Evolutionary conservation across 2,113 vertebrate genomes (phyloP).

Genomic region (Stegostoma tigrinum): DNA sequence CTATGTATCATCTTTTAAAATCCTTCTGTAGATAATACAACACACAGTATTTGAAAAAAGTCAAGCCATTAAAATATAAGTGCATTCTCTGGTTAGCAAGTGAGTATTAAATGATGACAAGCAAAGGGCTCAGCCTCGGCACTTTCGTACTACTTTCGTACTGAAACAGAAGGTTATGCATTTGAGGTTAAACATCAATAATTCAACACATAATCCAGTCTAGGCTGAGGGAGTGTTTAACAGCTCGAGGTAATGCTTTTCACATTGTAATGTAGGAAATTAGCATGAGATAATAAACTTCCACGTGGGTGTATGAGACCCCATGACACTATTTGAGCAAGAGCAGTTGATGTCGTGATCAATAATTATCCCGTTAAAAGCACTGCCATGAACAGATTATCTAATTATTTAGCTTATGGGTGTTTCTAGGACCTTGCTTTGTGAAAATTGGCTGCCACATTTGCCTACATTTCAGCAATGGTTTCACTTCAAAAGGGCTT

Average conservation of each 20-base stretch:
- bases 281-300: not conserved
- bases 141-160: not conserved
- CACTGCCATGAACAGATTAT: not conserved
- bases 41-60: not conserved
- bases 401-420: not conserved
- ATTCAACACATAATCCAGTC: not conserved
- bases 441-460: not conserved
- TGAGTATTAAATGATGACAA: not conserved
- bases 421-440: not conserved
- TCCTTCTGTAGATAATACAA: not conserved
- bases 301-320: not conserved
- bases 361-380: not conserved
- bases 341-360: not conserved
- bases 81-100: not conserved
- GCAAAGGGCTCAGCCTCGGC: not conserved
- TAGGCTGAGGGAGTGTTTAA: not conserved
- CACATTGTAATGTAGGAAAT: not conserved
- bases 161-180: not conserved
- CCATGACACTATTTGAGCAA: not conserved
- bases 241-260: not conserved
- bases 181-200: not conserved
- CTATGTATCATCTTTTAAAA: not conserved
- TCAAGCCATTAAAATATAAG: not conserved
- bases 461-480: not conserved
- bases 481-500: not conserved